Base-by-base conservation (phyloP, 2,113 vertebrate genomes). In the Pardalotus punctatus region DNA sequence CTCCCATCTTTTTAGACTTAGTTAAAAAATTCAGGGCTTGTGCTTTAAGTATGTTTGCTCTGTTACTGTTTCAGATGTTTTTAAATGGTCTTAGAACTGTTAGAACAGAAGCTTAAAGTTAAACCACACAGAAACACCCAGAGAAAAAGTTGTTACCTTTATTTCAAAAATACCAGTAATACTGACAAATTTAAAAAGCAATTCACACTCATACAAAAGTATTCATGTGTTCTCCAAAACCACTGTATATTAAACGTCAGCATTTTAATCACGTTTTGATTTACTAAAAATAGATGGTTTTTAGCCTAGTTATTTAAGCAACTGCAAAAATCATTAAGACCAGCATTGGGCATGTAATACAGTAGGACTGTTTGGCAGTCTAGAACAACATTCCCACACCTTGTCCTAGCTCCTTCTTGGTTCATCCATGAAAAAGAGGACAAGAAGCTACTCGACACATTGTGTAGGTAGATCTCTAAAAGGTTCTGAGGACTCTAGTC, bases 161-260 rank as follows among this genome's bases (percentile, higher is more conserved):
- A 98, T 98, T 98, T 97, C 97, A 98, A 98, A 97, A 98, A 98
- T 97, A 98, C 91, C 96, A 96, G 10, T 98, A 98, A 98, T 98
- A 98, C 98, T 98, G 98, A 98, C 97, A 98, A 95, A 98, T 97
- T 97, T 98, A 97, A 97, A 97, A 98, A 98, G 97, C 97, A 96
- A 48, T 96, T 98, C 95, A 97, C 86, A 58, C 96, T 97, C 97
- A 97, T 98, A 98, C 97, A 97, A 98, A 96, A 98, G 97, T 96
- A 94, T 93, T 96, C 96, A 95, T 97, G 97, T 97, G 96, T 97
- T 96, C 97, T 97, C 93, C 88, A 98, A 96, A 97, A 88, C 85
- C 91, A 97, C 92, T 95, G 84, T 93, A 90, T 97, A 96, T 97
- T 94, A 96, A 96, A 97, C 3, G 66, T 97, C 95, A 97, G 95